Evolutionary conservation across 1,140 invertebrate species (phyloP).

Genomic region (Nylanderia fulva): DNA sequence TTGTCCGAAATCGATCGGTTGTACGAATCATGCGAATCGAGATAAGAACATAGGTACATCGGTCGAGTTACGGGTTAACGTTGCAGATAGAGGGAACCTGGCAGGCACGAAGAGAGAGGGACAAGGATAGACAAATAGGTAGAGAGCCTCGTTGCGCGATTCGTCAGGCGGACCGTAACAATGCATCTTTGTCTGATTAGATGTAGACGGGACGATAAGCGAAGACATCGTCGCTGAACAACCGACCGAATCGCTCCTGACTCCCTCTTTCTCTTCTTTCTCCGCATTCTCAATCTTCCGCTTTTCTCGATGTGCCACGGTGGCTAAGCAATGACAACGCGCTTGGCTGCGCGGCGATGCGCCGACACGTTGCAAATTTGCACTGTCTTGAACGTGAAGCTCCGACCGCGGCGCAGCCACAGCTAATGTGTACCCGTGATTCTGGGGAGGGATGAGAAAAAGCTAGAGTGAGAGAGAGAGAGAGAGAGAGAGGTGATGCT

Average conservation of each 20-base stretch:
- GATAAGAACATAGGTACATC: constrained; percentile 22
- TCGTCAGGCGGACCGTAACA: constrained; percentile 76
- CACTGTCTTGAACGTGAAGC: constrained; percentile 27
- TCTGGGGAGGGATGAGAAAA: not conserved
- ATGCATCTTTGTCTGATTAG: constrained; percentile 83
- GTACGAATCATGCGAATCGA: constrained; percentile 33
- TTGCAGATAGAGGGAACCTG: not conserved
- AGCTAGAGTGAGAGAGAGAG: constrained; percentile 4
- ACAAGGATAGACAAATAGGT: constrained; percentile 11
- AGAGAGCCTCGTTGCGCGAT: constrained; percentile 72
- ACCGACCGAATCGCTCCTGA: not conserved
- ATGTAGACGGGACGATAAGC: constrained; percentile 77
- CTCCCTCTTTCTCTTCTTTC: not conserved
- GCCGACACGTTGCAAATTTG: constrained; percentile 69
- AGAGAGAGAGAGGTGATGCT: not conserved
- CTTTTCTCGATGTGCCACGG: constrained; percentile 27
- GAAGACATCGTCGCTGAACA: constrained; percentile 55
- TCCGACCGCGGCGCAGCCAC: constrained; percentile 19
- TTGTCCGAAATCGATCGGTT: constrained; percentile 22
- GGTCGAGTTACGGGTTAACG: constrained; percentile 1
- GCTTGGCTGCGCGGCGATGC: constrained; percentile 36
- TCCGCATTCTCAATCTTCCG: not conserved
- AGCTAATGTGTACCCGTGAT: constrained; percentile 45
- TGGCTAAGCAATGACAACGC: constrained; percentile 57
- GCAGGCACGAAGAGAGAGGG: constrained; percentile 1